Conservation (phyloP, 2,888 invertebrate species). For the Aphidius colemani region DNA sequence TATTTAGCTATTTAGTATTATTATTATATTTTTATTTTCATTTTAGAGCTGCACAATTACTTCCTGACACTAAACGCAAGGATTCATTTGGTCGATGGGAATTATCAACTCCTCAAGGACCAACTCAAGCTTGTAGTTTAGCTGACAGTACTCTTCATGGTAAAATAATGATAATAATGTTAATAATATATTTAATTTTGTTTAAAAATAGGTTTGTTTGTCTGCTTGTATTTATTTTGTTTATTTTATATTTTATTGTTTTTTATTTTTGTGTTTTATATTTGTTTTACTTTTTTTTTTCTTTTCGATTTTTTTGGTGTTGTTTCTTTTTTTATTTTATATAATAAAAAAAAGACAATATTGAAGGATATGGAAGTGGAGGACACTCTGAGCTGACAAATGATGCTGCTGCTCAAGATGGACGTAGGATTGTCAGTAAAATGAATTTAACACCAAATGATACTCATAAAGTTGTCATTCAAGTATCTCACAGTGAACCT, state of each 20-base stretch:
- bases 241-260: not conserved
- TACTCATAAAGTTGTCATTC: constrained; percentile 60
- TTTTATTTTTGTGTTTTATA: not conserved
- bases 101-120: constrained; percentile 53
- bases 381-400: constrained; percentile 52
- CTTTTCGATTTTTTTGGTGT: not conserved
- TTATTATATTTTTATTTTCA: constrained; percentile 6
- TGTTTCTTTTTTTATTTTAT: constrained; percentile 11
- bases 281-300: not conserved
- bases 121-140: constrained; percentile 58
- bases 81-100: constrained; percentile 52
- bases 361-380: constrained; percentile 53
- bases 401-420: constrained; percentile 46
- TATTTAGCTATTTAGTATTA: too few species aligned
- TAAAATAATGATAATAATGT: constrained; percentile 25
- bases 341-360: constrained; percentile 43
- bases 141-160: constrained; percentile 54
- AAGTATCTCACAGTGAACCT: constrained; percentile 56
- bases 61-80: constrained; percentile 52
- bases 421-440: constrained; percentile 49
- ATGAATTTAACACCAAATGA: constrained; percentile 52
- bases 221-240: not conserved
- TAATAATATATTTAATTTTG: constrained; percentile 4
- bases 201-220: not conserved
- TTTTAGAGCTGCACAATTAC: constrained; percentile 60